Base-by-base conservation (phyloP, 2,797 vertebrate genomes). In the Intellagama lesueurii region DNA sequence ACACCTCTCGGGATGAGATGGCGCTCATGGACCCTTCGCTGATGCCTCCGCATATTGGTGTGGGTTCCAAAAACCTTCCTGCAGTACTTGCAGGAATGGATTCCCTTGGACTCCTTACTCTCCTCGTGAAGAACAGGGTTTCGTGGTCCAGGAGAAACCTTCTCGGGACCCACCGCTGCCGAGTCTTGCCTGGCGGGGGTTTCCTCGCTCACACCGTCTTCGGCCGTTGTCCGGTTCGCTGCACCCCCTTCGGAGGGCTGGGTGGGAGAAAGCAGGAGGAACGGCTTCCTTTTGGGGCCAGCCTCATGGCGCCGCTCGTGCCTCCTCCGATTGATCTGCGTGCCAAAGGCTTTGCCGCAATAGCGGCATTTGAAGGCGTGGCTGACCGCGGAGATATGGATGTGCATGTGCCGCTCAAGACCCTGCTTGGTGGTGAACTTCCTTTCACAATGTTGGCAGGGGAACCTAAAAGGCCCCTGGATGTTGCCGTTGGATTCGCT, bases 31-130 rank as follows among this genome's bases (percentile, higher is more conserved):
- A 99, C 99, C 92, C 99, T 96, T 7, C 99, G 98, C 90, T 99
- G 99, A 92, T 99, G 99, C 52, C 99, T 95, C 12, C 99, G 97
- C 98, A 99, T 99, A 89, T 99, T 99, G 60, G 99, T 99, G 86
- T 99, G 99, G 47, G 99, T 99, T 87, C 99, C 99, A 91, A 99
- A 99, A 47, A 99, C 98, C 95, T 99, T 99, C 82, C 98, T 99
- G 95, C 99, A 99, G 89, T 99, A 99, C 92, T 99, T 99, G 97
- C 99, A 99, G 0, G 98, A 98, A 92, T 99, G 98, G 85, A 99
- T 96, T 84, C 99, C 98, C 92, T 98, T 99, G 19, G 98, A 97
- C 84, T 99, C 99, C 3, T 98, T 98, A 2, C 98, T 99, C 89
- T 99, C 99, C 88, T 98, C 98, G 19, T 97, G 92, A 12, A 97